Conservation (phyloP, 2,888 invertebrate genomes). For the Druceiella hillmani region DNA sequence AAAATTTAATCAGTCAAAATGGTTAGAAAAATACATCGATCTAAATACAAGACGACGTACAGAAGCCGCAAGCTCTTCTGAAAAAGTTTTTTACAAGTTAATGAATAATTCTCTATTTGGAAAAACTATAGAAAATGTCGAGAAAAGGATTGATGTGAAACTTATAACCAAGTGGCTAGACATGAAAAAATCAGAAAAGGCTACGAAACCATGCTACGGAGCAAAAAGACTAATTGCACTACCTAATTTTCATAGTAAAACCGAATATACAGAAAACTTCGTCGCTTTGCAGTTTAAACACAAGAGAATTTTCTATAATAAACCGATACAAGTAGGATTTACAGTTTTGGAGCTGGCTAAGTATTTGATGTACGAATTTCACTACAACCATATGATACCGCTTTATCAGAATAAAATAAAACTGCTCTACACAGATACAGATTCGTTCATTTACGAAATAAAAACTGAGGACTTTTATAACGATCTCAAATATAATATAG, state of each 20-base stretch:
- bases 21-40: slow-evolving; percentile 8
- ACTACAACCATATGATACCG: slow-evolving; percentile 10
- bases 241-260: too few species aligned
- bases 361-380: slow-evolving; percentile 10
- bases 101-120: slow-evolving; percentile 30
- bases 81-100: slow-evolving; percentile 30
- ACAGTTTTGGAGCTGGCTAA: slow-evolving; percentile 10
- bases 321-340: slow-evolving; percentile 14
- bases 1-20: background rate
- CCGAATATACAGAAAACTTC: slow-evolving; percentile 25
- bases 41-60: slow-evolving; percentile 24
- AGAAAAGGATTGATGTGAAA: slow-evolving; percentile 20
- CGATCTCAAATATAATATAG: slow-evolving; percentile 6
- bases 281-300: slow-evolving; percentile 23
- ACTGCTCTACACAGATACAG: slow-evolving; percentile 16
- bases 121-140: slow-evolving; percentile 23
- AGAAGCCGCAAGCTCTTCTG: slow-evolving; percentile 27
- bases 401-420: slow-evolving; percentile 7
- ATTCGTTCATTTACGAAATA: slow-evolving; percentile 12
- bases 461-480: slow-evolving; percentile 12
- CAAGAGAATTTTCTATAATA: slow-evolving; percentile 22
- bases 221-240: too few species aligned
- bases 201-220: too few species aligned
- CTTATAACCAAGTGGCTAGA: slow-evolving; percentile 23
- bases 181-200: slow-evolving; percentile 14